A percentile compares a stretch with the other conserved stretches of the same genome.
Evolutionary conservation across 2,113 vertebrate genomes (phyloP).

Genomic region (Ceyx cyanopectus): DNA sequence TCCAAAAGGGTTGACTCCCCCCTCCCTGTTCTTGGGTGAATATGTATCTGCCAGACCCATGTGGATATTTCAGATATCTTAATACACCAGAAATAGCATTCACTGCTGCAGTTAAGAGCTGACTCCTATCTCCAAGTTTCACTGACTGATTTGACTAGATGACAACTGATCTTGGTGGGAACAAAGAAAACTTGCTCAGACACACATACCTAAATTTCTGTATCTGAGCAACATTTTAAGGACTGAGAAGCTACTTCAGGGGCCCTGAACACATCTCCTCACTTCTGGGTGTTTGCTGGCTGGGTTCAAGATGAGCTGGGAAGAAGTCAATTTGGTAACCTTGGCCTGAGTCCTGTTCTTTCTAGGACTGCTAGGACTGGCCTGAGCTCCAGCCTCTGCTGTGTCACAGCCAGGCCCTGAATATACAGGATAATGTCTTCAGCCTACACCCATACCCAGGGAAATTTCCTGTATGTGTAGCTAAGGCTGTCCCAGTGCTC

Average conservation of each 20-base stretch:
- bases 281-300: background rate
- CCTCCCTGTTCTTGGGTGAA: accelerated
- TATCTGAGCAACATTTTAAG: background rate
- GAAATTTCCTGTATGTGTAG: accelerated
- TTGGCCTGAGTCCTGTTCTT: too few relatives aligned
- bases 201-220: background rate
- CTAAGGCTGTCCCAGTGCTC: background rate
- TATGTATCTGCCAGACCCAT: background rate
- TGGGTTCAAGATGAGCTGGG: background rate
- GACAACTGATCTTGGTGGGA: background rate
- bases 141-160: background rate
- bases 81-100: background rate
- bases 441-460: background rate
- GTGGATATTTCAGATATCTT: background rate
- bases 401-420: background rate
- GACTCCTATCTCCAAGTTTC: background rate
- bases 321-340: background rate
- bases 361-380: background rate
- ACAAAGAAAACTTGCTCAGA: background rate
- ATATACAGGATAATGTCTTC: background rate
- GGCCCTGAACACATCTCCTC: background rate
- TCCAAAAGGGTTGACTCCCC: background rate
- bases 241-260: background rate
- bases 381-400: background rate
- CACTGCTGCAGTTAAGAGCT: background rate